Conservation (phyloP, 2,797 vertebrate genomes). For the Otolemur crassicaudatus region DNA sequence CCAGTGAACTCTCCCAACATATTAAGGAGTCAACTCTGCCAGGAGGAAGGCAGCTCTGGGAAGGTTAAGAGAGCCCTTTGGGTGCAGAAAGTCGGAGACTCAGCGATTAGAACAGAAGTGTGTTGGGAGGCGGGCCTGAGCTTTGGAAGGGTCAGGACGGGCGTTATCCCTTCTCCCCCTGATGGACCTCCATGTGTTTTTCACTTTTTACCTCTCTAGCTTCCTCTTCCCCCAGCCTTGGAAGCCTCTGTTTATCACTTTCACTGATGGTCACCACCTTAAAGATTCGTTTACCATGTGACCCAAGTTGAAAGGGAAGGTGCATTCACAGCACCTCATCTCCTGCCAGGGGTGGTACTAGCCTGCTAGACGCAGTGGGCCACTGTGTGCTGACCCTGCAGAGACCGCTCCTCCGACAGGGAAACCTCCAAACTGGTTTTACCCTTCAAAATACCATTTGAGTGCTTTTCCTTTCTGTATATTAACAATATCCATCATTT, state of each 20-base stretch:
- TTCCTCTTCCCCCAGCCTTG: background rate
- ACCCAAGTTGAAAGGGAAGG: background rate
- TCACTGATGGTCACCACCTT: background rate
- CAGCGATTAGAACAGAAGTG: background rate
- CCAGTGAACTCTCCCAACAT: background rate
- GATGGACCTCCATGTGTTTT: background rate
- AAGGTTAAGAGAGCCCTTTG: background rate
- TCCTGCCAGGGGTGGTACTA: background rate
- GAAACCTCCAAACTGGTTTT: background rate
- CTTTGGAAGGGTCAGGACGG: background rate
- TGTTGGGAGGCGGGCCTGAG: too few relatives aligned
- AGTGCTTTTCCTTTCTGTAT: background rate
- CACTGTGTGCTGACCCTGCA: background rate
- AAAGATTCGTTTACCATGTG: background rate
- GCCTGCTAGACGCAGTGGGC: background rate
- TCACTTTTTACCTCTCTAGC: background rate
- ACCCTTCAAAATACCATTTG: slow-evolving; percentile 38
- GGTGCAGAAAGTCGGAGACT: background rate
- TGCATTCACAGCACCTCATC: background rate
- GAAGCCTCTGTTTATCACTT: background rate
- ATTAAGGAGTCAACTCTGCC: background rate
- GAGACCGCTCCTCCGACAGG: background rate
- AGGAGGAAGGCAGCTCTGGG: background rate
- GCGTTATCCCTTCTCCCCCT: background rate
- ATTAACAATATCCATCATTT: background rate